These are phyloP conservation scores for Pluvialis apricaria DNA, from an alignment of 2,113 vertebrate genomes.

Conservation along the genomic window DNA sequence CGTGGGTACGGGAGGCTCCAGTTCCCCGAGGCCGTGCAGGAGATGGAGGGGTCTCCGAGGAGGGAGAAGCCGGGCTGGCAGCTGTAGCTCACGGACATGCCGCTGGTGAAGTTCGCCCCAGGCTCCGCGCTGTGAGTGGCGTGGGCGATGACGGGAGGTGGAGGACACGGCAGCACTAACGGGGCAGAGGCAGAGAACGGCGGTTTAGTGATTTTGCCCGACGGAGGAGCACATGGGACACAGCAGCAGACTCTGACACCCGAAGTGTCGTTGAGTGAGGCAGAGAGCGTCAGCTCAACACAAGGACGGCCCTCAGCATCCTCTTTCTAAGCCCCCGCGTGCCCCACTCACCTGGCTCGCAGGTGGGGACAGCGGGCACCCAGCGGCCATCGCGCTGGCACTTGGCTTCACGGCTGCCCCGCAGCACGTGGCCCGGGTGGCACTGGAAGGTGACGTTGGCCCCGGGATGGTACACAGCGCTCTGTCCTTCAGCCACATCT, in stretches of 20 bases:
- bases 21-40: neutral
- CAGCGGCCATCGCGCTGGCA: constrained; percentile 1
- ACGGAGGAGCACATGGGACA: rapidly evolving
- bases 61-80: constrained; percentile 49
- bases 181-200: neutral
- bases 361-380: neutral
- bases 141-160: neutral
- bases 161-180: neutral
- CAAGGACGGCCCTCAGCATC: neutral
- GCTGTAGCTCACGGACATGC: constrained; percentile 38
- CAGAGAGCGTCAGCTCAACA: neutral
- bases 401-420: neutral
- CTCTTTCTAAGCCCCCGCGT: neutral
- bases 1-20: constrained; percentile 42
- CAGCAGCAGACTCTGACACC: rapidly evolving
- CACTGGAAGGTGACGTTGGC: constrained; percentile 34
- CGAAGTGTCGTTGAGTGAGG: rapidly evolving
- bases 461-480: neutral
- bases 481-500: neutral
- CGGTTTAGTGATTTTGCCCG: rapidly evolving
- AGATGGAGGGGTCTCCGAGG: neutral
- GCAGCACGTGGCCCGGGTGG: neutral
- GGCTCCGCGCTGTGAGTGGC: neutral
- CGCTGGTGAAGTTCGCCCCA: neutral
- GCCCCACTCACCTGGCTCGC: constrained; percentile 3